phyloP scores from a whole-genome alignment of 1,140 invertebrate species.

The Heliothis virescens region DNA sequence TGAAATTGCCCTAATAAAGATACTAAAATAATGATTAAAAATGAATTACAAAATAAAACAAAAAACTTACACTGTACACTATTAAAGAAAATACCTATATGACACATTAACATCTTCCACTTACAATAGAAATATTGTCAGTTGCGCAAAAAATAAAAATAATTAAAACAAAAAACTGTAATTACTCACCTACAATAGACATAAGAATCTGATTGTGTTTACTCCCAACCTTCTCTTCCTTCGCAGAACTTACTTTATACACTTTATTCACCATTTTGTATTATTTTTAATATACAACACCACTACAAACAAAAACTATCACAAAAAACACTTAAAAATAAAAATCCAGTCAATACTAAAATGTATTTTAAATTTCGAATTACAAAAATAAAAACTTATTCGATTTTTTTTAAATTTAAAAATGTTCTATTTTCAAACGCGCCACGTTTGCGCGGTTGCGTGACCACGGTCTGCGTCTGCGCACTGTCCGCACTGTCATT shows the following conservation, averaged over 20 bases:
- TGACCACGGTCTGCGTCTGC: constrained; percentile 3
- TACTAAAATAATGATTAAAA: too few relatives aligned
- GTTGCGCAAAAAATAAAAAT: background rate
- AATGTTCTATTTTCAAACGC: constrained; percentile 2
- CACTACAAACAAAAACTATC: background rate
- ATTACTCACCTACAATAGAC: constrained; percentile 77
- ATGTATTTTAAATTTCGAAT: background rate
- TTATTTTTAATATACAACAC: background rate
- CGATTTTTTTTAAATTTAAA: background rate
- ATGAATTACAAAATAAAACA: too few relatives aligned
- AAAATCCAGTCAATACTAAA: background rate
- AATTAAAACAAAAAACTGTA: background rate
- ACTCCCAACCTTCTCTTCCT: constrained; percentile 63
- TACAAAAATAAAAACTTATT: background rate
- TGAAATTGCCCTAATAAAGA: too few relatives aligned
- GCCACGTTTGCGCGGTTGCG: background rate
- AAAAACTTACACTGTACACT: too few relatives aligned
- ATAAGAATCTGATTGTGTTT: constrained; percentile 80
- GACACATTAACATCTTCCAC: too few relatives aligned
- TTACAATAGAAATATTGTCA: background rate
- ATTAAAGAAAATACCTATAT: too few relatives aligned
- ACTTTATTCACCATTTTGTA: constrained; percentile 77
- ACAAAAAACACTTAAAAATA: background rate
- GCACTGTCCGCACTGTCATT: constrained; percentile 3
- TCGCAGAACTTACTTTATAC: constrained; percentile 67